Evolutionary conservation across 2,113 vertebrate species (phyloP).

Genomic region (Macquaria australasica): DNA sequence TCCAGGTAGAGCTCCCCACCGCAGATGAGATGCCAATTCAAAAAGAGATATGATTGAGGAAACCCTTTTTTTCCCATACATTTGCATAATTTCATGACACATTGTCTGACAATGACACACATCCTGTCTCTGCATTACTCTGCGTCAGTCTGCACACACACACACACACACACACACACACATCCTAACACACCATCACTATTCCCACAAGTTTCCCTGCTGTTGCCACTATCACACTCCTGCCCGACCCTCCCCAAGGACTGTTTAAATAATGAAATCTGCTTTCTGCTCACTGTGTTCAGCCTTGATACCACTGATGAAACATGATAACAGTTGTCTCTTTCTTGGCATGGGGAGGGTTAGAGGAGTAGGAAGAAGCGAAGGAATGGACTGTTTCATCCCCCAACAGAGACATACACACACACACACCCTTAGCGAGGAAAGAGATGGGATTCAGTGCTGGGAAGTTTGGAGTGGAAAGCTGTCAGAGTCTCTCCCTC

Average conservation of each 20-base stretch:
- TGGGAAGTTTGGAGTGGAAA: background rate
- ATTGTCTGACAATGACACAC: background rate
- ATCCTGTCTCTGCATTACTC: background rate
- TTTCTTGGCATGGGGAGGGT: background rate
- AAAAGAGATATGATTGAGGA: background rate
- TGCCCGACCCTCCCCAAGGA: conserved; percentile 19
- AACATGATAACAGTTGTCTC: conserved; percentile 52
- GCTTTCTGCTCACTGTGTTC: conserved; percentile 38
- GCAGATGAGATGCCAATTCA: background rate
- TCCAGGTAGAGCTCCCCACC: background rate
- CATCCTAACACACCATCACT: background rate
- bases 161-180: conserved; percentile 1
- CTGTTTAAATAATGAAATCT: conserved; percentile 50
- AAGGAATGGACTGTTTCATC: conserved; percentile 25
- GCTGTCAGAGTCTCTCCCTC: conserved; percentile 10
- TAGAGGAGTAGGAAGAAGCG: background rate
- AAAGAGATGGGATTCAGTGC: background rate
- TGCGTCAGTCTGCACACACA: background rate
- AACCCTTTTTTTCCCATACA: background rate
- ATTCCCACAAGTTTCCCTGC: conserved; percentile 16
- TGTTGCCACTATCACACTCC: conserved; percentile 29
- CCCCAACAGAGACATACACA: background rate
- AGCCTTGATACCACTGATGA: conserved; percentile 47
- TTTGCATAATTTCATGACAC: conserved; percentile 12
- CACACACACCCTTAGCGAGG: background rate